Evolutionary conservation across 2,113 vertebrate genomes (phyloP).

Genomic region (Egretta garzetta): DNA sequence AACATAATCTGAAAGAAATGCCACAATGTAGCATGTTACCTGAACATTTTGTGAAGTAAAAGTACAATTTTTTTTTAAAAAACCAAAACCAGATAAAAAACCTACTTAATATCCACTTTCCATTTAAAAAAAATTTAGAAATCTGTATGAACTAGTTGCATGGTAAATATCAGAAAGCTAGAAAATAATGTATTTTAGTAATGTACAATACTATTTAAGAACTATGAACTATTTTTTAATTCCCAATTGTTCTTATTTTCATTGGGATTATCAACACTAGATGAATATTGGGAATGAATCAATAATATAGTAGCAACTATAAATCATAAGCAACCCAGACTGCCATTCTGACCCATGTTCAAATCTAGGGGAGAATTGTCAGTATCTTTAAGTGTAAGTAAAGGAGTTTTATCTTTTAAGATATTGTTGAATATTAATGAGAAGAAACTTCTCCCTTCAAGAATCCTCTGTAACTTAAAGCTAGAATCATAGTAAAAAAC

Average conservation of each 20-base stretch:
- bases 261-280: background rate
- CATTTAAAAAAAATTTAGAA: background rate
- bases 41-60: background rate
- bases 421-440: background rate
- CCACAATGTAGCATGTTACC: background rate
- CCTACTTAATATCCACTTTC: background rate
- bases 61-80: background rate
- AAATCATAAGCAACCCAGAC: background rate
- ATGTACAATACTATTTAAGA: background rate
- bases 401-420: background rate
- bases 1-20: background rate
- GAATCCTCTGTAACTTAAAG: background rate
- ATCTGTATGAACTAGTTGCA: background rate
- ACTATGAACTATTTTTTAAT: background rate
- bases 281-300: background rate
- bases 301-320: background rate
- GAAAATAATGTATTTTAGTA: background rate
- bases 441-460: background rate
- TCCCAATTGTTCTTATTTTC: background rate
- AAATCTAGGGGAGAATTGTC: background rate
- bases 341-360: background rate
- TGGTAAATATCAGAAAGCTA: background rate
- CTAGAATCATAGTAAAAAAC: background rate
- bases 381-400: background rate
- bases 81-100: no score